Conservation (phyloP, 1,140 invertebrate genomes). For the Dreissena rostriformis region DNA sequence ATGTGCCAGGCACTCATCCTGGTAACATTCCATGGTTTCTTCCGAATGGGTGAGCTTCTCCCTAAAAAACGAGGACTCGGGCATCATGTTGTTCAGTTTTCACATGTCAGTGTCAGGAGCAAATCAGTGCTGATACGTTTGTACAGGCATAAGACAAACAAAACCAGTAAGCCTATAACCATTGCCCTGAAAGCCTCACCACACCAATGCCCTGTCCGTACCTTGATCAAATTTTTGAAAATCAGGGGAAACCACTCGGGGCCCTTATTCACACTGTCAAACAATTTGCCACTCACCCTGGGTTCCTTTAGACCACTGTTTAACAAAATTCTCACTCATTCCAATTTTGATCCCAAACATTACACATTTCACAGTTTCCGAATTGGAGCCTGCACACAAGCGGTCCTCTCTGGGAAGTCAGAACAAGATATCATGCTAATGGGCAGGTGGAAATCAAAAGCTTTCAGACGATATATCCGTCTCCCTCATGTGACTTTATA, state of each 20-base stretch:
- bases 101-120: background rate
- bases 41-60: conserved; percentile 12
- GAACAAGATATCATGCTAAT: conserved; percentile 11
- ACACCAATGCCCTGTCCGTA: background rate
- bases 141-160: conserved; percentile 7
- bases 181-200: background rate
- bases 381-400: conserved; percentile 24
- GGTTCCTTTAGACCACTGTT: background rate
- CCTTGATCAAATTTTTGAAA: background rate
- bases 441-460: conserved; percentile 3
- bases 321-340: background rate
- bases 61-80: background rate
- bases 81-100: conserved; percentile 4
- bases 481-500: background rate
- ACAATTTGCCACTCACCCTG: background rate
- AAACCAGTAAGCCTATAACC: background rate
- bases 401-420: background rate
- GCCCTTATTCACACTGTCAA: conserved; percentile 12
- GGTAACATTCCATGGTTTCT: conserved; percentile 17
- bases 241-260: background rate
- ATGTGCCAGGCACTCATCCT: background rate
- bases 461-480: conserved; percentile 17
- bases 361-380: conserved; percentile 26
- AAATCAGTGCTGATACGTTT: background rate
- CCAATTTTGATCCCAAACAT: background rate